These are phyloP conservation scores for Ormyrus thymus DNA, from an alignment of 2,888 invertebrate genomes.

Conservation along the genomic window DNA sequence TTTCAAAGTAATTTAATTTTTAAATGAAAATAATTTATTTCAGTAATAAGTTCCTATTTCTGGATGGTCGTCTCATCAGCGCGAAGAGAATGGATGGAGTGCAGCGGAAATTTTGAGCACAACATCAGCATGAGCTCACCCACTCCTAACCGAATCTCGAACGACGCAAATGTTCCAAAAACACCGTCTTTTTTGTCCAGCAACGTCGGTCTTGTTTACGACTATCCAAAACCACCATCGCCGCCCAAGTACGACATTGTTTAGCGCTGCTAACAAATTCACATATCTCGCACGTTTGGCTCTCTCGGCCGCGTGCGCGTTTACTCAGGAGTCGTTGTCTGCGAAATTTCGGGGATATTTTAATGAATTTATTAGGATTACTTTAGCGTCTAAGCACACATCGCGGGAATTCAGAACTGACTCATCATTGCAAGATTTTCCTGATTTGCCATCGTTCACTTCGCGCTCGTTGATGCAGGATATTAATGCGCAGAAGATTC, in stretches of 20 bases:
- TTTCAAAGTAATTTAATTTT: no score
- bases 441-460: background rate
- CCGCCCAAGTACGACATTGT: constrained; percentile 52
- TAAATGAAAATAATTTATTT: constrained; percentile 14
- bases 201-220: constrained; percentile 29
- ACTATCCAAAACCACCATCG: constrained; percentile 26
- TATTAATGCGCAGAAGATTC: constrained; percentile 23
- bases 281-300: no score
- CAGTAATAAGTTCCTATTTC: constrained; percentile 68
- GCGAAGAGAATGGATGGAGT: constrained; percentile 63
- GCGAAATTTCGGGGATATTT: background rate
- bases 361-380: background rate
- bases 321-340: background rate
- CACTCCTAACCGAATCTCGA: background rate
- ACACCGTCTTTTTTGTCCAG: constrained; percentile 67
- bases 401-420: constrained; percentile 46
- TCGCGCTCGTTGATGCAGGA: constrained; percentile 12
- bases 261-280: background rate
- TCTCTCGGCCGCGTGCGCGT: background rate
- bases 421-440: constrained; percentile 36
- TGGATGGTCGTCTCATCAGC: constrained; percentile 70
- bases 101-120: constrained; percentile 11
- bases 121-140: background rate
- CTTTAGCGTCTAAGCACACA: background rate
- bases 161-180: constrained; percentile 64